phyloP scores from a whole-genome alignment of 2,113 vertebrate species.

The Verasper variegatus region DNA sequence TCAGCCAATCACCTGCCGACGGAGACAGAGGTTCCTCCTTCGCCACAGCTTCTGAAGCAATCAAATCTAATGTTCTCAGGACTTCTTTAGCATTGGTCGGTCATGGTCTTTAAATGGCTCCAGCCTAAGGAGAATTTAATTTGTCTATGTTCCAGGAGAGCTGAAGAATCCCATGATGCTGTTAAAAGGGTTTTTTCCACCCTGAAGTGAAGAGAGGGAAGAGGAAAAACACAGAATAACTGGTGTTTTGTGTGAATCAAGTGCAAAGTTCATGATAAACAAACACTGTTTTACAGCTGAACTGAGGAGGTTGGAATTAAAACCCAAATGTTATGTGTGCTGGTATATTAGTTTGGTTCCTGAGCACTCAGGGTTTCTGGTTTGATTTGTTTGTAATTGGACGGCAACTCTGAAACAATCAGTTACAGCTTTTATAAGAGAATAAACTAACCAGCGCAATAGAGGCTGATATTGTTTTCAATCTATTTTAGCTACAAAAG shows the following conservation, averaged over 20 bases:
- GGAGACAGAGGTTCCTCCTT: neutral
- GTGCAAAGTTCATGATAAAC: neutral
- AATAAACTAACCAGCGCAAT: neutral
- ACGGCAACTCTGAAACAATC: neutral
- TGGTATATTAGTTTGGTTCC: too few species aligned
- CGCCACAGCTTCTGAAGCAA: neutral
- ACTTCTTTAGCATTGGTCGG: neutral
- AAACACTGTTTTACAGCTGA: too few species aligned
- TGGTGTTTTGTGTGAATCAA: neutral
- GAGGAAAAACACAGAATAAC: neutral
- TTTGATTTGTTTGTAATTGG: too few species aligned
- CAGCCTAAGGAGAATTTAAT: neutral
- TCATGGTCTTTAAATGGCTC: neutral
- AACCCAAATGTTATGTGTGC: too few species aligned
- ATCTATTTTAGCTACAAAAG: neutral
- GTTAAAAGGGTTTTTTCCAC: neutral
- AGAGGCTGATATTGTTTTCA: neutral
- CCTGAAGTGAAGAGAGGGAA: neutral
- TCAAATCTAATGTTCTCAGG: neutral
- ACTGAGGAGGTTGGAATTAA: too few species aligned
- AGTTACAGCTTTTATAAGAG: neutral
- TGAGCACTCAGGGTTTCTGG: too few species aligned
- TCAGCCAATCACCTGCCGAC: conserved; percentile 14
- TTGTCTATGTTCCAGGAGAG: neutral
- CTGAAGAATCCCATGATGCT: neutral